Percentiles rank a stretch among this genome's conserved stretches.
These are phyloP conservation scores for Eubasilissa regina DNA, from an alignment of 1,140 invertebrate genomes.

Conservation along the genomic window DNA sequence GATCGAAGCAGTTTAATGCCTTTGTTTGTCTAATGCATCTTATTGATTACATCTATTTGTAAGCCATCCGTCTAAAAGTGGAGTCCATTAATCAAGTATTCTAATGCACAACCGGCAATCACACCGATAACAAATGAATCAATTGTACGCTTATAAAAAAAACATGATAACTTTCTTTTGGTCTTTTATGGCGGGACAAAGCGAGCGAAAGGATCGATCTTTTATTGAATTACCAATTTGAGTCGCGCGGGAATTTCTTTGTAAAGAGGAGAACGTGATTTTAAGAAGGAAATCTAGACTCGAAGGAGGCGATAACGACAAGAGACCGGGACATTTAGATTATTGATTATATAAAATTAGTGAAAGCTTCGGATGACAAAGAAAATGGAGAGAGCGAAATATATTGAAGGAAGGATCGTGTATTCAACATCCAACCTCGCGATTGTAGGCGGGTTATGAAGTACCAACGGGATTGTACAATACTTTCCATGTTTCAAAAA, in stretches of 20 bases:
- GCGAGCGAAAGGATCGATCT: background rate
- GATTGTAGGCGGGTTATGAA: slow-evolving; percentile 1
- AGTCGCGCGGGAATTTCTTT: too few species aligned
- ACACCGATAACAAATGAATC: slow-evolving; percentile 22
- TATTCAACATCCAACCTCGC: too few species aligned
- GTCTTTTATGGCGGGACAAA: background rate
- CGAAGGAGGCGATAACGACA: too few species aligned
- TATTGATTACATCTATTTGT: slow-evolving; percentile 32
- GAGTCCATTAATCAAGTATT: slow-evolving; percentile 26
- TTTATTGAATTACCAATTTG: background rate
- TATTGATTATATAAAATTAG: background rate
- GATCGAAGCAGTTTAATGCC: too few species aligned
- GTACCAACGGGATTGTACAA: background rate
- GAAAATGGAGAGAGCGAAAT: background rate
- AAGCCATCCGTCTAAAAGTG: slow-evolving; percentile 23
- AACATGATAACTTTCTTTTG: slow-evolving; percentile 27
- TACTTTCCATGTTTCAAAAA: slow-evolving; percentile 6
- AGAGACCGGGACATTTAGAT: too few species aligned
- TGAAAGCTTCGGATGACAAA: background rate
- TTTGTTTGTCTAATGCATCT: slow-evolving; percentile 27
- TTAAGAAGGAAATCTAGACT: too few species aligned
- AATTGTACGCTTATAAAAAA: background rate
- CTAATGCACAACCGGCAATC: slow-evolving; percentile 11
- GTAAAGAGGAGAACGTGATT: too few species aligned
- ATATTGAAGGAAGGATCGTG: slow-evolving; percentile 1